These are phyloP conservation scores for Centropus bengalensis DNA, from an alignment of 2,113 vertebrate genomes.

Conservation along the genomic window DNA sequence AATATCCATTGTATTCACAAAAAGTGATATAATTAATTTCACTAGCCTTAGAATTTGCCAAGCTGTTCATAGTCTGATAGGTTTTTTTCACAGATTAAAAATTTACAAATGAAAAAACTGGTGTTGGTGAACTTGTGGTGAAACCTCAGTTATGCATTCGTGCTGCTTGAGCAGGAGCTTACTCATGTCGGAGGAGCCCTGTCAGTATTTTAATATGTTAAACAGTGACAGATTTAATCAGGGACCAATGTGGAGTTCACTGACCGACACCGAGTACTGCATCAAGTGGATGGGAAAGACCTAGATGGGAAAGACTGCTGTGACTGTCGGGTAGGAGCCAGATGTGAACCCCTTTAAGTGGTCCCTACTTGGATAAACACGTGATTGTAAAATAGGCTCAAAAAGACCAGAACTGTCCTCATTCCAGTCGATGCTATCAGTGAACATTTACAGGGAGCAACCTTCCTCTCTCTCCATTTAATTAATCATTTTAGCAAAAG, in stretches of 20 bases:
- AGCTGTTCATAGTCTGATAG: background rate
- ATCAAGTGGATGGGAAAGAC: background rate
- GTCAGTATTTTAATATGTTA: background rate
- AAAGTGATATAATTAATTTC: background rate
- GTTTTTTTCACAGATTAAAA: background rate
- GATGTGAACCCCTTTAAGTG: background rate
- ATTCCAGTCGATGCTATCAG: background rate
- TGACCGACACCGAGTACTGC: background rate
- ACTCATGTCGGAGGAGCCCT: background rate
- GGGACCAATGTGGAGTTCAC: background rate
- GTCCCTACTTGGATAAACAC: background rate
- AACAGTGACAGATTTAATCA: background rate
- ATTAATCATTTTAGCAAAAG: background rate
- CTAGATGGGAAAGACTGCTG: background rate
- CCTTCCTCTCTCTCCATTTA: background rate
- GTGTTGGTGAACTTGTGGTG: background rate
- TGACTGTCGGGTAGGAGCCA: background rate
- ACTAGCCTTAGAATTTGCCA: background rate
- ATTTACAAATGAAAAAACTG: background rate
- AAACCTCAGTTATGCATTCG: background rate
- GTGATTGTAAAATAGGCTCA: background rate
- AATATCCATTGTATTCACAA: accelerated
- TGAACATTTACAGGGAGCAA: background rate
- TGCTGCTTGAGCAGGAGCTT: background rate
- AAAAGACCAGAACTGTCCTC: background rate